phyloP scores from a whole-genome alignment of 2,113 vertebrate genomes.

The Rhinolophus sinicus region DNA sequence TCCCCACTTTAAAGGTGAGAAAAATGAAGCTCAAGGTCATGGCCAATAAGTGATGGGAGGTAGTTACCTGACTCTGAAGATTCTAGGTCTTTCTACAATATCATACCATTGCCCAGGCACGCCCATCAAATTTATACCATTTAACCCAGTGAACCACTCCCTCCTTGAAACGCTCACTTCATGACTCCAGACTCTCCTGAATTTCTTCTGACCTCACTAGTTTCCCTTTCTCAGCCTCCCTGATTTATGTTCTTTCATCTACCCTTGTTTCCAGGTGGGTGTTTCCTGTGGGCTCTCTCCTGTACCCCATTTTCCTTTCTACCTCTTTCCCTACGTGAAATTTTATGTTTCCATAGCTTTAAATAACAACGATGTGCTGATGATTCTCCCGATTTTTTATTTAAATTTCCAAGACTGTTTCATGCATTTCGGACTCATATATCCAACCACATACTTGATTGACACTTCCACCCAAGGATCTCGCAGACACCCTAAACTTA shows the following conservation, averaged over 20 bases:
- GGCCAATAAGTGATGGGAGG: neutral
- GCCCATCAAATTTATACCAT: neutral
- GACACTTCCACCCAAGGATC: neutral
- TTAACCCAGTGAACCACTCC: neutral
- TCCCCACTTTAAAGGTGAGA: neutral
- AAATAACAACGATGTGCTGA: neutral
- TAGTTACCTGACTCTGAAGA: neutral
- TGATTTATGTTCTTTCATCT: neutral
- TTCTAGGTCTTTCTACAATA: neutral
- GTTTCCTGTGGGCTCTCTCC: neutral
- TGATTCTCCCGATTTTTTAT: neutral
- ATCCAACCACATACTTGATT: neutral
- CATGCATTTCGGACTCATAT: neutral
- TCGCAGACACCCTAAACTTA: neutral
- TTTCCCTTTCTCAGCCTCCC: neutral
- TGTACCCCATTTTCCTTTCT: neutral
- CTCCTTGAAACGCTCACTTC: neutral
- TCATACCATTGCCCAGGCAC: neutral
- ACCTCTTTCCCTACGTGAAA: neutral
- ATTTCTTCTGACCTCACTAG: neutral
- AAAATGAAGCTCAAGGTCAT: constrained; percentile 9
- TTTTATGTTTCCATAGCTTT: neutral
- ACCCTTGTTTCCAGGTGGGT: neutral
- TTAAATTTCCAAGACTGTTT: neutral
- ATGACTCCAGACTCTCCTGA: neutral